Conservation (phyloP, 2,797 vertebrate genomes). For the Esox masquinongy region DNA sequence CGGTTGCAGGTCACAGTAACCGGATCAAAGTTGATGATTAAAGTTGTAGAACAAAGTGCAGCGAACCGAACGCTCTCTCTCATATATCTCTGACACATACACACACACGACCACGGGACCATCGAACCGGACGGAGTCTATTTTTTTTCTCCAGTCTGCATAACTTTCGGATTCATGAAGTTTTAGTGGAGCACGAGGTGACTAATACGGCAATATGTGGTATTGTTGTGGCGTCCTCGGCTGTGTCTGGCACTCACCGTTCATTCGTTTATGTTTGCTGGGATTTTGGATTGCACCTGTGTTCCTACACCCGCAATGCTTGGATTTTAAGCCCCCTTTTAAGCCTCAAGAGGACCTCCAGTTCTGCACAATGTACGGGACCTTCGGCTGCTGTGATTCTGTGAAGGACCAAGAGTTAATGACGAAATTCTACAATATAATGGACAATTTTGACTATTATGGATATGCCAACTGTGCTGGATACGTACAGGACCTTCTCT, state of each 20-base stretch:
- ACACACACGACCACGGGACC: slow-evolving; percentile 15
- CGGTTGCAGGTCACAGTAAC: slow-evolving; percentile 4
- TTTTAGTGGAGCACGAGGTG: slow-evolving; percentile 7
- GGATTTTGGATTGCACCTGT: slow-evolving; percentile 52
- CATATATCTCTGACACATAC: too few relatives aligned
- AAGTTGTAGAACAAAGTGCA: slow-evolving; percentile 65
- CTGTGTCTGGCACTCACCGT: slow-evolving; percentile 14
- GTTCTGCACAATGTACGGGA: slow-evolving; percentile 86
- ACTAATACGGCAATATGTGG: slow-evolving; percentile 51
- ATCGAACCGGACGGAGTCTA: slow-evolving; percentile 30
- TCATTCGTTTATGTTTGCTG: slow-evolving; percentile 31
- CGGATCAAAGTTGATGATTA: slow-evolving; percentile 35
- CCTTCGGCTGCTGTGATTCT: slow-evolving; percentile 90
- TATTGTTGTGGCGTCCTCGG: slow-evolving; percentile 10
- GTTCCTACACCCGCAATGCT: slow-evolving; percentile 85
- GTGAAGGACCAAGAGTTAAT: slow-evolving; percentile 80
- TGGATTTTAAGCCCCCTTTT: slow-evolving; percentile 96
- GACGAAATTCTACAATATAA: slow-evolving; percentile 77
- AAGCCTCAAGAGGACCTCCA: slow-evolving; percentile 76
- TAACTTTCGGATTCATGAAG: slow-evolving; percentile 26
- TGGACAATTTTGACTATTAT: slow-evolving; percentile 73
- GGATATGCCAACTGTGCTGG: slow-evolving; percentile 78
- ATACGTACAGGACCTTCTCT: slow-evolving; percentile 87
- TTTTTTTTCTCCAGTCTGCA: slow-evolving; percentile 20
- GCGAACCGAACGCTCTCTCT: neutral